Percentiles rank a stretch among this genome's conserved stretches.
phyloP scores from a whole-genome alignment of 2,797 vertebrate species.

The Parotocinclus haroldoi region DNA sequence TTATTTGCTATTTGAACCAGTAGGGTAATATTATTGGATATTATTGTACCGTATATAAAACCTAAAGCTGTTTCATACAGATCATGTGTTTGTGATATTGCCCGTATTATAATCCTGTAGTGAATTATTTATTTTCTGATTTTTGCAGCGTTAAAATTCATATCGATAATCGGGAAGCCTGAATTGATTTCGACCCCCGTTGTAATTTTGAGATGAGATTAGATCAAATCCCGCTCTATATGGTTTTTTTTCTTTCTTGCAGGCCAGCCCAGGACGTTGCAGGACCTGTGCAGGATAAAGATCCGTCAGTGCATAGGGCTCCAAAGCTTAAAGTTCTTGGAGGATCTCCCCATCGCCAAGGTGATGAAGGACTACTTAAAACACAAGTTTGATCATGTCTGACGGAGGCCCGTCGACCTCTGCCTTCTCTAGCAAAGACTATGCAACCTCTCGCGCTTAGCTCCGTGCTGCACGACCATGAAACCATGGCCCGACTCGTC shows the following conservation, averaged over 20 bases:
- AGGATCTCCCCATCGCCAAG: constrained; percentile 94
- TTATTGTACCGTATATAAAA: no score
- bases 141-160: no score
- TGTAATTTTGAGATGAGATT: no score
- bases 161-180: no score
- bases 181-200: no score
- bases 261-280: constrained; percentile 92
- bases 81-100: no score
- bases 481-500: constrained; percentile 13
- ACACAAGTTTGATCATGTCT: constrained; percentile 96
- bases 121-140: no score
- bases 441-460: constrained; percentile 84
- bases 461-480: no score
- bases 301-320: constrained; percentile 96
- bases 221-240: not conserved
- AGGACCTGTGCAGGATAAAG: constrained; percentile 97
- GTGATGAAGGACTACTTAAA: constrained; percentile 99
- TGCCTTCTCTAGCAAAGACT: constrained; percentile 76
- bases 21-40: no score
- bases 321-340: constrained; percentile 91
- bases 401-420: constrained; percentile 58
- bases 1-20: no score
- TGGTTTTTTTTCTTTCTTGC: constrained; percentile 46
- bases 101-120: no score
- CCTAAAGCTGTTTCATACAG: no score